Conservation (phyloP, 1,140 invertebrate species). For the Penaeus vannamei region DNA sequence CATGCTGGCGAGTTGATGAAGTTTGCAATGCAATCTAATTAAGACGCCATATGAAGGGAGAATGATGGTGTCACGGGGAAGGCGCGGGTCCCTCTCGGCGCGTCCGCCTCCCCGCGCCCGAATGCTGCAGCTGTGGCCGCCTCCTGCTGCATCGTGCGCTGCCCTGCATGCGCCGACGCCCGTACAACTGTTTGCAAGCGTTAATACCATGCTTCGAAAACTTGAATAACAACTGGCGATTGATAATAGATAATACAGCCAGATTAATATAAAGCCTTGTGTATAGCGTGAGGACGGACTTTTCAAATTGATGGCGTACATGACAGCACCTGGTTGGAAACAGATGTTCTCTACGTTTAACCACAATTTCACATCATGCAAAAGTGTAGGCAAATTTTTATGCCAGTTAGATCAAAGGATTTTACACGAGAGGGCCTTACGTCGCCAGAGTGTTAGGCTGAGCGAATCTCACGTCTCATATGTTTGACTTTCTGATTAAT, state of each 20-base stretch:
- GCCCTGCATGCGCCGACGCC: not conserved
- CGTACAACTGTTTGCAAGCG: slow-evolving; percentile 10
- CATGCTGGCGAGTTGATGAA: slow-evolving; percentile 43
- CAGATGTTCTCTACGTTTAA: slow-evolving; percentile 23
- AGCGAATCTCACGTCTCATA: too few species aligned
- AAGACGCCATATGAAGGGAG: not conserved
- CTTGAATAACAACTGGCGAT: slow-evolving; percentile 24
- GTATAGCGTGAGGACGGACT: slow-evolving; percentile 26
- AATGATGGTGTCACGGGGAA: slow-evolving; percentile 2
- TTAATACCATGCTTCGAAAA: slow-evolving; percentile 21
- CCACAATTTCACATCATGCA: slow-evolving; percentile 15
- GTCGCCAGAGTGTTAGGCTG: too few species aligned
- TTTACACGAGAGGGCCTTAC: not conserved
- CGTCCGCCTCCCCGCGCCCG: slow-evolving; percentile 14
- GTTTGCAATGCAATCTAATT: slow-evolving; percentile 55
- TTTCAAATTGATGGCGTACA: slow-evolving; percentile 32
- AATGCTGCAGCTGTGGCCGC: slow-evolving; percentile 4
- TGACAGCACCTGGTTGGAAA: slow-evolving; percentile 35
- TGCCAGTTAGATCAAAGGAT: not conserved
- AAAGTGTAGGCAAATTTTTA: slow-evolving; percentile 24
- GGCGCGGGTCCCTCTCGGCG: not conserved
- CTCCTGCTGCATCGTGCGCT: not conserved
- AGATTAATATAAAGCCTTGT: slow-evolving; percentile 23
- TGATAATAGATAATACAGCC: slow-evolving; percentile 40
- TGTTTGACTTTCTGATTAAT: not conserved